Base-by-base conservation (phyloP, 2,113 vertebrate genomes). In the Alosa alosa region DNA sequence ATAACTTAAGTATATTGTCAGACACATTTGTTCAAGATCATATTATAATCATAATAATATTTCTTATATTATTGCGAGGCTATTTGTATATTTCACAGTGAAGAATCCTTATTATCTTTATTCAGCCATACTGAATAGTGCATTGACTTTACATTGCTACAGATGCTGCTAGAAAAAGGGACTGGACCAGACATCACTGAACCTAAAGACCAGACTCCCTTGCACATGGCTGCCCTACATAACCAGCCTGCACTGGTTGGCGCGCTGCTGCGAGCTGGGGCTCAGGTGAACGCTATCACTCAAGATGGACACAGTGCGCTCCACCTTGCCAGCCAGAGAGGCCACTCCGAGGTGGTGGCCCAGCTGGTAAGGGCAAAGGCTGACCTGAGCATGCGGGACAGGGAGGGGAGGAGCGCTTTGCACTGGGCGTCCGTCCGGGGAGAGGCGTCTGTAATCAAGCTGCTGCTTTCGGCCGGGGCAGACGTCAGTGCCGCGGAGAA, bases 401-500 rank as follows among this genome's bases (percentile, higher is more conserved):
- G 83, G 84, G 89, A 92, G 17, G 91, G 88, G 39, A 95, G 92
- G 89, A 92, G 93, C 13, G 93, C 96, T n/a, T 82, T 96, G 82
- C 94, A 96, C 85, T 87, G 94, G 92, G 95, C 95, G 25, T 92
- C 93, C 81, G 90, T 91, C 25, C 87, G 60, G 5, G 93, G 92
- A 81, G 84, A 93, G 1, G 84, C 20, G 44, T 13, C 78, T 1
- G 86, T 93, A 85, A 91, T 94, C 44, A 92, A 95, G 81, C 60
- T 95, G 47, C 91, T 97, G 31, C 91, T 96, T 31, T 91, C 90
- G 0, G 91, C 87, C 9, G 90, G 93, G 1, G 92, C 94, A 8
- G 91, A 96, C 8, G 85, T 91, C 84, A 96, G 94, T 0, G 20
- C 88, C 25, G 81, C 86, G 1, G 95, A 97, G 86, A 95, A 93